These are phyloP conservation scores for Cataglyphis albicans DNA, from an alignment of 2,888 invertebrate species.

Conservation along the genomic window DNA sequence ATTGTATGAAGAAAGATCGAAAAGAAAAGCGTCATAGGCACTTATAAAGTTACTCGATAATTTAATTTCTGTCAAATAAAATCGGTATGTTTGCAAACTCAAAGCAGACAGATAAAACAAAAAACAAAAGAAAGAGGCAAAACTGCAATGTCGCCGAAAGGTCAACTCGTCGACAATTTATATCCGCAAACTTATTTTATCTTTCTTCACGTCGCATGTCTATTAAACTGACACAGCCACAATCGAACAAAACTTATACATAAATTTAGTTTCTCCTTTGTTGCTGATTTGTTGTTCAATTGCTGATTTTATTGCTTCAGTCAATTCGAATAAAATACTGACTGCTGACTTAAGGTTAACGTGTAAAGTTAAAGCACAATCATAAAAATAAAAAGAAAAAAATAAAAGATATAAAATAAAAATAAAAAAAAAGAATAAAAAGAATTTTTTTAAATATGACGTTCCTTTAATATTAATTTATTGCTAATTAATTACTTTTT, in stretches of 20 bases:
- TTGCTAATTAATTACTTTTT: background rate
- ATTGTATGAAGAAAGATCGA: background rate
- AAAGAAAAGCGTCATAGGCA: background rate
- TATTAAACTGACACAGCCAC: no score
- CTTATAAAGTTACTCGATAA: conserved; percentile 58
- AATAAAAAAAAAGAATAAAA: background rate
- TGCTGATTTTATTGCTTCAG: no score
- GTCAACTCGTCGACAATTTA: conserved; percentile 63
- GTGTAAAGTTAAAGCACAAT: background rate
- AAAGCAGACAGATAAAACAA: conserved; percentile 8
- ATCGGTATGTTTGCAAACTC: conserved; percentile 62
- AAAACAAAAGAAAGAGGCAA: no score
- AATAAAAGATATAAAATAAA: no score
- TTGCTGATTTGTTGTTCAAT: no score
- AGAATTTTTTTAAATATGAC: background rate
- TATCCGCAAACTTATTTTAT: conserved; percentile 49
- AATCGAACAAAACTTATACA: no score
- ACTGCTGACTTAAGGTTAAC: background rate
- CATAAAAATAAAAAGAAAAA: no score
- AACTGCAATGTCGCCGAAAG: conserved; percentile 50
- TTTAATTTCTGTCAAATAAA: conserved; percentile 54
- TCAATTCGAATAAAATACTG: background rate
- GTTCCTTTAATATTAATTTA: background rate
- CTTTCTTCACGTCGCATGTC: background rate
- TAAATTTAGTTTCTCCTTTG: no score